phyloP scores from a whole-genome alignment of 1,140 invertebrate species.

The Stratiolaelaps scimitus region DNA sequence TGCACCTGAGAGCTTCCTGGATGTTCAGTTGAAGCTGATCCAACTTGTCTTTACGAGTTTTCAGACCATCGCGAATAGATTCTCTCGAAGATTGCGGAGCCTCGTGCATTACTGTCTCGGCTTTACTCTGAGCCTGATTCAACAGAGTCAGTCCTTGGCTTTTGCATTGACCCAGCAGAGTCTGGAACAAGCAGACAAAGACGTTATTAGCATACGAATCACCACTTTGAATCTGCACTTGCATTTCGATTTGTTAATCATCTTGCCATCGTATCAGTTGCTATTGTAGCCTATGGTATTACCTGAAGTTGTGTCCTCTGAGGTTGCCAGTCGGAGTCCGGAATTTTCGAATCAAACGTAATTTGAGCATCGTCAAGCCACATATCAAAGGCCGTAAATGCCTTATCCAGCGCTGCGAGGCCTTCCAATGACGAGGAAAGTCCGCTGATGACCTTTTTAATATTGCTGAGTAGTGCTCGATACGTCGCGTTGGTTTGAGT shows the following conservation, averaged over 20 bases:
- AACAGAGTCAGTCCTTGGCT: constrained; percentile 21
- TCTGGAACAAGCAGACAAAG: constrained; percentile 14
- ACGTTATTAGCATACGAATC: too few species aligned
- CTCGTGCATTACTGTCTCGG: constrained; percentile 10
- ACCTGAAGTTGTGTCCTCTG: constrained; percentile 13
- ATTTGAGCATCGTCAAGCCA: constrained; percentile 19
- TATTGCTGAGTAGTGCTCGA: constrained; percentile 54
- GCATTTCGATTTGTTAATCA: too few species aligned
- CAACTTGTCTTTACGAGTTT: constrained; percentile 2
- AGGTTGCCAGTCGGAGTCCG: constrained; percentile 19
- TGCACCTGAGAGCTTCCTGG: constrained; percentile 26
- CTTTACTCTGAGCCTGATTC: constrained; percentile 20
- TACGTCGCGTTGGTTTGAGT: constrained; percentile 74
- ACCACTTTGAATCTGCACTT: too few species aligned
- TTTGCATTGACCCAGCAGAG: constrained; percentile 28
- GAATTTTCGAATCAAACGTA: constrained; percentile 20
- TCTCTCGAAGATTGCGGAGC: constrained; percentile 7
- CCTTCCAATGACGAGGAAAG: constrained; percentile 10
- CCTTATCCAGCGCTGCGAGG: neutral
- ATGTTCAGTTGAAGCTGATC: constrained; percentile 12
- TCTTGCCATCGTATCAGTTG: too few species aligned
- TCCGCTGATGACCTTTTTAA: constrained; percentile 38
- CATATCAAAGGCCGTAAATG: constrained; percentile 11
- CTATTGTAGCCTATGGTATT: neutral
- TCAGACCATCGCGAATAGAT: constrained; percentile 8